phyloP scores from a whole-genome alignment of 1,140 invertebrate species.

The Aphelinus certus region DNA sequence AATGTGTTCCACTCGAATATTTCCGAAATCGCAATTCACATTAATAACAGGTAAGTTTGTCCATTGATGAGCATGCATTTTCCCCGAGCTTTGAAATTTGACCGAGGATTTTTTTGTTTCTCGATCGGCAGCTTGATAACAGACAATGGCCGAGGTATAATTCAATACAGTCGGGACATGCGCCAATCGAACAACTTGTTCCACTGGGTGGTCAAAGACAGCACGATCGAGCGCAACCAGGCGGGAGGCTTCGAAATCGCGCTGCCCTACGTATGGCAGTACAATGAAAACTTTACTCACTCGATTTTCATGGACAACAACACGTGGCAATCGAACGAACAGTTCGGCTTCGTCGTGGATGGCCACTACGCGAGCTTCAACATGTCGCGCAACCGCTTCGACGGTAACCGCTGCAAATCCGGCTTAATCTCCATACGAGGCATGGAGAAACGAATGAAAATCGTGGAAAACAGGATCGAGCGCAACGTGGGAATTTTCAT shows the following conservation, averaged over 20 bases:
- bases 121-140: constrained; percentile 72
- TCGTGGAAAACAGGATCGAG: constrained; percentile 81
- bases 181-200: constrained; percentile 93
- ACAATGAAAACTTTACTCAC: constrained; percentile 94
- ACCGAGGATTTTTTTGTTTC: background rate
- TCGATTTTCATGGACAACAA: constrained; percentile 87
- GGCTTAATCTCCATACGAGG: constrained; percentile 89
- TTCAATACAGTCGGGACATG: constrained; percentile 89
- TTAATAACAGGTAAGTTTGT: constrained; percentile 72
- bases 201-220: constrained; percentile 91
- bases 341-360: constrained; percentile 85
- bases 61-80: no score
- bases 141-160: constrained; percentile 85
- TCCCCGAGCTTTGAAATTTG: no score
- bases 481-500: constrained; percentile 87
- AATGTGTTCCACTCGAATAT: constrained; percentile 84
- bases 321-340: constrained; percentile 84
- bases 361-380: constrained; percentile 91
- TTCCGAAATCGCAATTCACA: constrained; percentile 84
- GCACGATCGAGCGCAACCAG: constrained; percentile 85
- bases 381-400: constrained; percentile 86
- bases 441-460: constrained; percentile 95
- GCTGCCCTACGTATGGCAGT: constrained; percentile 94
- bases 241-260: constrained; percentile 85
- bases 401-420: constrained; percentile 82